Evolutionary conservation across 2,797 vertebrate species (phyloP), one percentile per base, ranked within the genome.

Genomic region (Anniella stebbinsi): DNA sequence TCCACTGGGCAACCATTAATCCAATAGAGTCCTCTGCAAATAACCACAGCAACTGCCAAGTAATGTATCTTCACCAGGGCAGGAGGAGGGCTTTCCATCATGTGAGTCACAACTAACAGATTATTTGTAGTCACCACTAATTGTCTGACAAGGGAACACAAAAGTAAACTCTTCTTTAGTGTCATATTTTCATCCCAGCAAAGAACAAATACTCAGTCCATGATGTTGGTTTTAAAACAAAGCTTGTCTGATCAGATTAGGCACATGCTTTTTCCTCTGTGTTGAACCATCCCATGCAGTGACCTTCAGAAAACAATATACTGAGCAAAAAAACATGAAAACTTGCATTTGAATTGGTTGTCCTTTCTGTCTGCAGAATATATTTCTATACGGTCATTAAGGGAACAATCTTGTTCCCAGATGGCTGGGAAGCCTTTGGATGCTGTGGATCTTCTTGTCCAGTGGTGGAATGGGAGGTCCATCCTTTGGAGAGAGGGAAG

Each of bases 71-170:
- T 85, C 87, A 90, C 2, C 36, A 84, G 87, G 86, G 80, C 60
- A 81, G 93, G 82, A 91, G 33, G 72, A 90, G 57, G 88, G n/a
- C 21, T 89, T 95, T 92, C 88, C 84, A 60, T 78, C 45, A 75
- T 45, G 2, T 0, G 72, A 91, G 88, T 11, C 33, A 90, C 5
- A 73, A 86, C 23, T 80, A 87, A 69, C 15, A 88, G 67, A 2
- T 66, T 92, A 63, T 95, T 87, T 89, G 12, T 93, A 89, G 36
- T 85, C 84, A 3, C 2, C 89, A 18, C 70, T 89, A 93, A 83
- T 86, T 87, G 78, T 91, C 93, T 69, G n/a, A 41, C 48, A 51
- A 92, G 54, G 83, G 0, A 88, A 67, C 33, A 90, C 5, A 83
- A 91, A 86, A 28, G 57, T 51, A 76, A 94, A 69, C 23, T 89